Evolutionary conservation across 2,113 vertebrate species (phyloP), one percentile per base, ranked within the genome.

Genomic region (Casuarius casuarius): DNA sequence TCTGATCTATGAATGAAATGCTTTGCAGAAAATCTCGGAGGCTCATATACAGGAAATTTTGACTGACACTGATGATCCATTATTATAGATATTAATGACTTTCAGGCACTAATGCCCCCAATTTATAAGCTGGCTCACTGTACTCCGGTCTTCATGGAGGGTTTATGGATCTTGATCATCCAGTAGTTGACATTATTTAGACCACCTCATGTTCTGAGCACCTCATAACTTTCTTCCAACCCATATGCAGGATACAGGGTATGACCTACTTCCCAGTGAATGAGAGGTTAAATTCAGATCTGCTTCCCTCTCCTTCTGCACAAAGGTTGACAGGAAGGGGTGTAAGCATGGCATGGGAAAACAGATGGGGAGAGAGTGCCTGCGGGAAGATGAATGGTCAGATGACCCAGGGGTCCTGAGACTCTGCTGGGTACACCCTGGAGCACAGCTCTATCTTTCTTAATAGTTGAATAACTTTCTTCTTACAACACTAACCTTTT

Each of bases 261-360:
- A 85, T 83, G 67, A 94, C 33, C 42, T 68, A 7, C 31, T 90
- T 76, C 54, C 42, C 67, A 68, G 89, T 52, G 80, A 87, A 65
- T 25, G 73, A 76, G 70, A 75, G 81, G 87, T 92, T 95, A 94
- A 94, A 79, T 49, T 89, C 75, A 82, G 49, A 49, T 75, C 29
- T 0, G 0, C 74, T 62, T 82, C 89, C 44, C 40, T 75, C 62
- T 95, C 52, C 31, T 80, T 12, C 48, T 78, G n/a, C 3, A 4
- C 61, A 84, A 49, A 84, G 48, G 31, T 86, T 94, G 77, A 75
- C 83, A 82, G 88, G 73, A 89, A 87, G 48, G 88, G 70, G 44
- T 76, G 14, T 79, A 87, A 89, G 80, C 87, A 73, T 94, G 94
- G 88, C 88, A 94, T 81, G 86, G 90, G 86, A 87, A 93, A 95